Evolutionary conservation across 1,140 invertebrate genomes (phyloP), one percentile per base, ranked within the genome.

Genomic region (Megalonaias nervosa): DNA sequence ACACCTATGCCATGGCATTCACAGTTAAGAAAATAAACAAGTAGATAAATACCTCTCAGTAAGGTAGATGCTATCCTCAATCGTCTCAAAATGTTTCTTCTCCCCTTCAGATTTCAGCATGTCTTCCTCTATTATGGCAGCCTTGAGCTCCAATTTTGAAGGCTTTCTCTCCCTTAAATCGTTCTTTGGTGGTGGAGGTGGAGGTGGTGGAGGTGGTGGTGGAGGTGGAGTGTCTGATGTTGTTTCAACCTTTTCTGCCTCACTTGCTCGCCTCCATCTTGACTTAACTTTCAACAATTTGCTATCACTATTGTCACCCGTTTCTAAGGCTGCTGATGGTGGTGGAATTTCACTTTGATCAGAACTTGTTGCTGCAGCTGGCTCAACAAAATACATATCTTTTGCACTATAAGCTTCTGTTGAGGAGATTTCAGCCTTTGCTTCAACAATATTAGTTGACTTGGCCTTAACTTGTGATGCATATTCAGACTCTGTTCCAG

Each of bases 271-370:
- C 67, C 95, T 90, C 95, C 96, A 97, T 38, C 95, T 91, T 11
- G 95, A 96, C 89, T 97, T 97, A 0, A 97, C 95, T 92, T 96
- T 96, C 12, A 95, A 94, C 3, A 95, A 95, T 91, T 94, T 95
- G n/a, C 70, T 38, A 15, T 64, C 64, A 62, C 62, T 62, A 23
- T 74, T n/a, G 19, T 31, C 26, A 23, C 23, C 60, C 0, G 59
- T 56, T n/a, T 13, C 60, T 17, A 13, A 19, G 17, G 59, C 65
- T 16, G 31, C 68, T 17, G 23, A 57, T 59, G n/a, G 48, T 31
- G 15, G 5, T 23, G 71, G 23, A 62, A 19, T 62, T 62, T 23
- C 19, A 62, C 19, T 62, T 11, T n/a, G 23, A 19, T 48, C 65
- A 21, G 66, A 62, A 21, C 72, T 67, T 31, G 31, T 60, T 21